These are phyloP conservation scores for Orchestia grillus DNA, from an alignment of 1,140 invertebrate species.

Conservation along the genomic window DNA sequence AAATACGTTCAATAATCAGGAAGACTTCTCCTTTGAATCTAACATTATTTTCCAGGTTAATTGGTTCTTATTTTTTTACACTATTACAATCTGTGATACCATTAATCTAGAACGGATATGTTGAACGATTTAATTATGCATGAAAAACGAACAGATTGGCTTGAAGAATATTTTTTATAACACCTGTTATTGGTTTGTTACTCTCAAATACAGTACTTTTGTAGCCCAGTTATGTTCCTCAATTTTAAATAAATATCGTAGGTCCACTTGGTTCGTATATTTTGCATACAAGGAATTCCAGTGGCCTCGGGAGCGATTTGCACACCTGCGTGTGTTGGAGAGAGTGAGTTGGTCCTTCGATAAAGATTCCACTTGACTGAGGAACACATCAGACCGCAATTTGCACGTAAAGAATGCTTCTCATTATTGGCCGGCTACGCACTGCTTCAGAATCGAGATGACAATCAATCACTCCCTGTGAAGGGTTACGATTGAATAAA, in stretches of 20 bases:
- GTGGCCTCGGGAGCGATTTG: not conserved
- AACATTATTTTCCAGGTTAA: not conserved
- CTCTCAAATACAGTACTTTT: not conserved
- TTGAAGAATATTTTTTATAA: not conserved
- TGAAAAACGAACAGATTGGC: not conserved
- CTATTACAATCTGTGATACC: not conserved
- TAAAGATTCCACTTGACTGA: not conserved
- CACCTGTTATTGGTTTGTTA: not conserved
- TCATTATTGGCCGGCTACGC: not conserved
- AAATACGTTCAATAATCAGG: not conserved
- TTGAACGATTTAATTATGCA: not conserved
- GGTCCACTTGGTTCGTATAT: not conserved
- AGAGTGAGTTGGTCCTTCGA: not conserved
- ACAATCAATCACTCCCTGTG: conserved; percentile 12
- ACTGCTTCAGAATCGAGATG: not conserved
- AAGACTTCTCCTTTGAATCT: not conserved
- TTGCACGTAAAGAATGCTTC: conserved; percentile 28
- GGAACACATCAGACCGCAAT: not conserved
- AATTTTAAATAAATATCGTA: not conserved
- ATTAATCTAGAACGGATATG: not conserved
- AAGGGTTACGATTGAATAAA: conserved; percentile 46
- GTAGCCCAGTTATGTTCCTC: not conserved
- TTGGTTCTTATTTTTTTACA: not conserved
- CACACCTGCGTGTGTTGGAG: not conserved
- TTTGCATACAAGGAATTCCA: not conserved